Conservation (phyloP, 2,113 vertebrate genomes). For the Grammomys dolichurus region DNA sequence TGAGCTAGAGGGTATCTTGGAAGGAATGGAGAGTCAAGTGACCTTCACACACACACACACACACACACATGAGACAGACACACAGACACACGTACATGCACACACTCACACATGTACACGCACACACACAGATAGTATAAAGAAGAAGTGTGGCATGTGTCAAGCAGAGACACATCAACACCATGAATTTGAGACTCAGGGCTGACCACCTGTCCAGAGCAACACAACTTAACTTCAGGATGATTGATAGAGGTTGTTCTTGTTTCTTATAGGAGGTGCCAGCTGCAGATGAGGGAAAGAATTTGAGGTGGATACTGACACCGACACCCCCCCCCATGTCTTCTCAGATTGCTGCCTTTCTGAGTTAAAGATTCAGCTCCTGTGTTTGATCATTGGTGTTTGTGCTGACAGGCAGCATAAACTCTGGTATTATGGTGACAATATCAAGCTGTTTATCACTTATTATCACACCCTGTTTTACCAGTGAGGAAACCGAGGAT, state of each 20-base stretch:
- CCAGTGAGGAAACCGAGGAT: background rate
- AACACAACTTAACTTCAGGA: background rate
- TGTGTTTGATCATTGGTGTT: background rate
- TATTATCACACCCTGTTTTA: background rate
- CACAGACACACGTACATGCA: background rate
- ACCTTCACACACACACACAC: no score
- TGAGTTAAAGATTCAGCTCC: background rate
- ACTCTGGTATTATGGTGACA: background rate
- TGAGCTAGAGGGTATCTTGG: background rate
- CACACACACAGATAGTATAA: background rate
- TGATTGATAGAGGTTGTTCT: background rate
- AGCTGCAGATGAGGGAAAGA: background rate
- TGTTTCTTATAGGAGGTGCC: background rate
- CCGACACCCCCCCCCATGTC: rapidly evolving
- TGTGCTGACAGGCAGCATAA: background rate
- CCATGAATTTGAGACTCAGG: background rate
- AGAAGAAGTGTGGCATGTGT: background rate
- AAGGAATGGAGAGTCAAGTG: background rate
- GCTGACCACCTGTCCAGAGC: no score
- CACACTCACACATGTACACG: no score
- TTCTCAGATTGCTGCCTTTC: background rate
- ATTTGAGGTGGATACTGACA: background rate
- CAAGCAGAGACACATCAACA: background rate
- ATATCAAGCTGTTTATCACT: background rate
- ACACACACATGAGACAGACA: no score